A percentile compares a stretch with the other conserved stretches of the same genome.
phyloP scores from a whole-genome alignment of 2,888 invertebrate genomes.

The Arctia plantaginis region DNA sequence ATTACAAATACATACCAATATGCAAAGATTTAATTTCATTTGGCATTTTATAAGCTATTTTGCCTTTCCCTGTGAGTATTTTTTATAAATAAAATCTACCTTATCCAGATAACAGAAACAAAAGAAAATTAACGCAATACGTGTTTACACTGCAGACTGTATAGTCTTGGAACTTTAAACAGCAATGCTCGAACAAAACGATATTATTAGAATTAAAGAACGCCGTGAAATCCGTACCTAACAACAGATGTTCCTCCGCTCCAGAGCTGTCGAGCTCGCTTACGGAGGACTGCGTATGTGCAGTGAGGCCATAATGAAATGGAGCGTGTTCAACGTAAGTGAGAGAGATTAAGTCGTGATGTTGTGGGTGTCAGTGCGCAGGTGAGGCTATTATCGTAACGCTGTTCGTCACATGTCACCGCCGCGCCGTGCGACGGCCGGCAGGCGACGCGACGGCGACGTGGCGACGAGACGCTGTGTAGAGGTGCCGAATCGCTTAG shows the following conservation, averaged over 20 bases:
- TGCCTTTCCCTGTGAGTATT: no score
- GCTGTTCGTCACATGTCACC: not conserved
- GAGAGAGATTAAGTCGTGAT: not conserved
- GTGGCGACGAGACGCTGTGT: not conserved
- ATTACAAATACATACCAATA: no score
- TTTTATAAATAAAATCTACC: not conserved
- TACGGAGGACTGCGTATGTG: not conserved
- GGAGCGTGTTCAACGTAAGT: not conserved
- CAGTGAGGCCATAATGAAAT: not conserved
- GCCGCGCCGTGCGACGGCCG: not conserved
- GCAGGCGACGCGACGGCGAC: not conserved
- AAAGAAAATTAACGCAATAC: not conserved
- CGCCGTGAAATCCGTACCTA: not conserved
- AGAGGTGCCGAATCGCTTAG: not conserved
- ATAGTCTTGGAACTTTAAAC: not conserved
- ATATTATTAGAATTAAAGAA: not conserved
- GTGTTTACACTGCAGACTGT: not conserved
- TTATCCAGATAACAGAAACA: not conserved
- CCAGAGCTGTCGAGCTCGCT: not conserved
- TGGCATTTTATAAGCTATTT: no score
- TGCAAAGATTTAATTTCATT: no score
- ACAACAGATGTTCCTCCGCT: not conserved
- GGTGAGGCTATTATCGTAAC: conserved; percentile 15
- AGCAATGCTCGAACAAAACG: no score
- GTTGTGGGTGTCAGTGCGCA: conserved; percentile 11